Evolutionary conservation across 1,140 invertebrate species (phyloP), one percentile per base, ranked within the genome.

Genomic region (Thaumatotibia leucotreta): DNA sequence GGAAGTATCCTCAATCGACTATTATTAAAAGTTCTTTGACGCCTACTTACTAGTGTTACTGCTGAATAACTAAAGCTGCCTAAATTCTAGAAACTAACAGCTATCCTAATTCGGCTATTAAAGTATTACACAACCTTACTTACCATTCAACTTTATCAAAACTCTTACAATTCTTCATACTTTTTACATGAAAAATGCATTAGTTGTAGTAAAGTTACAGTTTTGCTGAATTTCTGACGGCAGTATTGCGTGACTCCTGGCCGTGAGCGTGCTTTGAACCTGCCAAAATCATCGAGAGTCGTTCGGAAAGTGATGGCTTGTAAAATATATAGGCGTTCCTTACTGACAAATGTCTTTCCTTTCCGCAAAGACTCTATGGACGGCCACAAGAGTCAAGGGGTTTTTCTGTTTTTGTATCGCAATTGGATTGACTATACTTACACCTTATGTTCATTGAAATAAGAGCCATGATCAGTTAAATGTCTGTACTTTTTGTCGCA

Each of bases 351-450:
- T n/a, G n/a, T n/a, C n/a, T n/a, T n/a, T n/a, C n/a, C n/a, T n/a
- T n/a, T n/a, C n/a, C n/a, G n/a, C n/a, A n/a, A n/a, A n/a, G n/a
- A n/a, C n/a, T n/a, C n/a, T n/a, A n/a, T n/a, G n/a, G n/a, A n/a
- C 23, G 24, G 52, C 29, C 52, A 58, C 52, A 24, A 58, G 17
- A 58, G 23, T 27, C 52, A 17, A 58, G 52, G 22, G 50, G n/a
- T 58, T 58, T 58, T 58, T 58, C 17, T 17, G 22, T 52, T 58
- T 58, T 58, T 58, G 52, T n/a, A n/a, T n/a, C n/a, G n/a, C n/a
- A n/a, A n/a, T n/a, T n/a, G n/a, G n/a, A n/a, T n/a, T n/a, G n/a
- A n/a, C n/a, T n/a, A n/a, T n/a, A n/a, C n/a, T n/a, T n/a, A n/a
- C n/a, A n/a, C n/a, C n/a, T n/a, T n/a, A n/a, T n/a, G n/a, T n/a